These are phyloP conservation scores for Imbricaverruca yamaguchii DNA, from an alignment of 2,888 invertebrate genomes.

Conservation along the genomic window DNA sequence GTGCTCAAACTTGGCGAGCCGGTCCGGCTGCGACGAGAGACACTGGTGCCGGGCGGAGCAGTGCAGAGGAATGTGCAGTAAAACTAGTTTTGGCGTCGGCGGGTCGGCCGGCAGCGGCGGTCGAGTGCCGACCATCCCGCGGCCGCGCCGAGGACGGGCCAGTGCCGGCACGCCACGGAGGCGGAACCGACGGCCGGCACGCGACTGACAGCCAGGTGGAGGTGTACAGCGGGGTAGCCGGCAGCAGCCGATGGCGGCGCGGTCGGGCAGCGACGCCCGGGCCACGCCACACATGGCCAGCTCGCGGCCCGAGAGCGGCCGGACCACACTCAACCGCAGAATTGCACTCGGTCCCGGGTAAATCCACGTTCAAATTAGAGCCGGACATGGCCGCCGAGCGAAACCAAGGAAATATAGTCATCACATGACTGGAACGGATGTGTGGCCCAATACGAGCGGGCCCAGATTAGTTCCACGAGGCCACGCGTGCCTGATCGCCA, in stretches of 20 bases:
- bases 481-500: too few relatives aligned
- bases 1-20: background rate
- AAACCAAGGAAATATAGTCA: too few relatives aligned
- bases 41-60: background rate
- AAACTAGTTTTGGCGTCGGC: background rate
- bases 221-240: background rate
- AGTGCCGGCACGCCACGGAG: background rate
- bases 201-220: background rate
- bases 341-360: too few relatives aligned
- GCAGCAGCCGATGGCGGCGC: background rate
- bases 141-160: too few relatives aligned
- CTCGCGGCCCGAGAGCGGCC: too few relatives aligned
- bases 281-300: background rate
- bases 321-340: too few relatives aligned
- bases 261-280: background rate
- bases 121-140: background rate
- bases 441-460: too few relatives aligned
- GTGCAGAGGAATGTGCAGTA: background rate
- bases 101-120: background rate
- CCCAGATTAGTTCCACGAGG: too few relatives aligned
- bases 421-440: too few relatives aligned
- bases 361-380: too few relatives aligned
- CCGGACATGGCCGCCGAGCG: too few relatives aligned
- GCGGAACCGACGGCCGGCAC: too few relatives aligned
- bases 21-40: background rate